Evolutionary conservation across 2,888 invertebrate species (phyloP).

Genomic region (Chrysina gloriosa): DNA sequence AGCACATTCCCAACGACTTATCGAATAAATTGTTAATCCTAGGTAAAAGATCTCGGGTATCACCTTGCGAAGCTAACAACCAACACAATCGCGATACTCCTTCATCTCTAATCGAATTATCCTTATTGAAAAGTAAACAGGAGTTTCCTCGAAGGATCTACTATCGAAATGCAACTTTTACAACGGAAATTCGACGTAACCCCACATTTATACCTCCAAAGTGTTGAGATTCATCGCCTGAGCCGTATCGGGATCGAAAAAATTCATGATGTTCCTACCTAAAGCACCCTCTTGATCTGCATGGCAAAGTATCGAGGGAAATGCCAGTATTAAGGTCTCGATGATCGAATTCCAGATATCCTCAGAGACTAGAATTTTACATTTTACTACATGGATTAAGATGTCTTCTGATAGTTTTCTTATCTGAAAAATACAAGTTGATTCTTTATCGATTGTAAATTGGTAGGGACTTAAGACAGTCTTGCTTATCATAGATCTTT

Average conservation of each 20-base stretch:
- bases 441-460: no score
- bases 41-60: constrained; percentile 64
- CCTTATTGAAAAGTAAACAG: constrained; percentile 65
- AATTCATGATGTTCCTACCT: constrained; percentile 73
- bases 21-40: constrained; percentile 66
- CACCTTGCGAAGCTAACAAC: constrained; percentile 65
- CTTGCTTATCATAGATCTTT: constrained; percentile 3
- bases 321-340: constrained; percentile 70
- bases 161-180: constrained; percentile 29
- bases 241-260: constrained; percentile 74
- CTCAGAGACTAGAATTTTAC: constrained; percentile 72
- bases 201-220: constrained; percentile 64
- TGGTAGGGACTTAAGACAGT: no score
- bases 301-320: constrained; percentile 73
- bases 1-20: constrained; percentile 64
- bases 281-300: constrained; percentile 66
- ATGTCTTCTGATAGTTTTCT: constrained; percentile 71
- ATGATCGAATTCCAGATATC: constrained; percentile 72
- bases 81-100: constrained; percentile 67
- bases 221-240: constrained; percentile 70
- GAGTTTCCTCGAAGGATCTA: constrained; percentile 67
- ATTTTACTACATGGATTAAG: constrained; percentile 72
- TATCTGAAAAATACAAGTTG: constrained; percentile 66
- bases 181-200: not conserved
- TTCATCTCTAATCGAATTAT: constrained; percentile 65